These are phyloP conservation scores for Cotesia glomerata DNA, from an alignment of 1,140 invertebrate species.

Conservation along the genomic window DNA sequence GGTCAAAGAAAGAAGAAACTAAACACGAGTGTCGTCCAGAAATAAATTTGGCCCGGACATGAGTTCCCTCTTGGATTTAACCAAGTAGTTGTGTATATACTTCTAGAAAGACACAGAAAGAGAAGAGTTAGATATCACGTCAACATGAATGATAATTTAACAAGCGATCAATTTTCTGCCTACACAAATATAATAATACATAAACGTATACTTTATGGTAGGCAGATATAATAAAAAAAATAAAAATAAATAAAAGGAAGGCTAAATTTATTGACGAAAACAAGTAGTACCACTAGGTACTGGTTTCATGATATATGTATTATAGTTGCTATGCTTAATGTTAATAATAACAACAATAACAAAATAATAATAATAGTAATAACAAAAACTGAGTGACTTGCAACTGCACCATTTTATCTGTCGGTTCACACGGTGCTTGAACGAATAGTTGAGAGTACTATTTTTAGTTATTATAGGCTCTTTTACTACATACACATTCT, in stretches of 20 bases:
- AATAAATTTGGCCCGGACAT: conserved; percentile 18
- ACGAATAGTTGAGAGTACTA: conserved; percentile 18
- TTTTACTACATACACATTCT: not conserved
- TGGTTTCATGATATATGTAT: no score
- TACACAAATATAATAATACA: no score
- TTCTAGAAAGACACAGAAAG: not conserved
- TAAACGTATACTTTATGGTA: no score
- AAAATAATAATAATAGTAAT: not conserved
- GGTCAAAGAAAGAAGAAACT: not conserved
- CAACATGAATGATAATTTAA: no score
- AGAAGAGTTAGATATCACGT: not conserved
- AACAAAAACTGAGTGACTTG: not conserved
- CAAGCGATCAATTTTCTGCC: no score
- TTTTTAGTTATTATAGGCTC: conserved; percentile 8
- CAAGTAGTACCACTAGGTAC: no score
- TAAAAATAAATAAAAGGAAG: no score
- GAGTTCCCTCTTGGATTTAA: conserved; percentile 10
- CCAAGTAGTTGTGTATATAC: not conserved
- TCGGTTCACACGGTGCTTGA: conserved; percentile 15
- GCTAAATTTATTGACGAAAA: no score
- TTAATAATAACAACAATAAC: not conserved
- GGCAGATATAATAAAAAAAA: no score
- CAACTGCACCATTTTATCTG: not conserved
- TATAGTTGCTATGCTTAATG: not conserved
- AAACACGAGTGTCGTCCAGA: conserved; percentile 10